Evolutionary conservation across 2,113 vertebrate species (phyloP), one percentile per base, ranked within the genome.

Genomic region (Perca fluviatilis): DNA sequence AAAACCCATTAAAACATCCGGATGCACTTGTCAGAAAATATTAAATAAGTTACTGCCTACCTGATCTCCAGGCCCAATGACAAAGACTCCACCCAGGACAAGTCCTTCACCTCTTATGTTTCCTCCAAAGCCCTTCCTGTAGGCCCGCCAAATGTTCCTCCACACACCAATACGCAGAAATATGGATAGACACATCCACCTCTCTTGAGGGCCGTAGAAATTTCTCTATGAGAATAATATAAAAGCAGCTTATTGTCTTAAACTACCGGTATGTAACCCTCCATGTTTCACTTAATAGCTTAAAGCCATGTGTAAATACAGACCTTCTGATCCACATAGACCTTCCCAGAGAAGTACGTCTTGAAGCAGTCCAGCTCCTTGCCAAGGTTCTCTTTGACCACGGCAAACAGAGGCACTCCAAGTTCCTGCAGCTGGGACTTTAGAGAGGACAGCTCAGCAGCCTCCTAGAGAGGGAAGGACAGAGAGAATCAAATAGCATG

Each of bases 241-340:
- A 7, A 75, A 87, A 82, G 47, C 40, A n/a, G 54, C 18, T 85
- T 84, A 76, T 73, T 40, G 30, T 74, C 65, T 82, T 80, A 49
- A 66, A 58, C 68, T 43, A 43, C 40, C 10, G 10, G 9, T 25
- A 5, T 63, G 16, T 16, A 65, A 71, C n/a, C 1, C 6, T 51
- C 1, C 5, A 7, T 36, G 0, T 73, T 73, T 61, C 0, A 14
- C 25, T 50, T 23, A 69, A 54, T 25, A 25, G n/a, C n/a, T 64
- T n/a, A 15, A 56, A 69, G 23, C 27, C 16, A 11, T 66, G 36
- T 62, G 25, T 43, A 12, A 67, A 30, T 36, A 25, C 5, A 68
- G 58, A 99, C 97, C 96, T 96, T 93, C 90, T 96, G 95, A 92
- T 99, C 97, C 84, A 98, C 93, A 79, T 97, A 99, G 86, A 99